These are phyloP conservation scores for Alcis repandata DNA, from an alignment of 2,888 invertebrate species.

Conservation along the genomic window DNA sequence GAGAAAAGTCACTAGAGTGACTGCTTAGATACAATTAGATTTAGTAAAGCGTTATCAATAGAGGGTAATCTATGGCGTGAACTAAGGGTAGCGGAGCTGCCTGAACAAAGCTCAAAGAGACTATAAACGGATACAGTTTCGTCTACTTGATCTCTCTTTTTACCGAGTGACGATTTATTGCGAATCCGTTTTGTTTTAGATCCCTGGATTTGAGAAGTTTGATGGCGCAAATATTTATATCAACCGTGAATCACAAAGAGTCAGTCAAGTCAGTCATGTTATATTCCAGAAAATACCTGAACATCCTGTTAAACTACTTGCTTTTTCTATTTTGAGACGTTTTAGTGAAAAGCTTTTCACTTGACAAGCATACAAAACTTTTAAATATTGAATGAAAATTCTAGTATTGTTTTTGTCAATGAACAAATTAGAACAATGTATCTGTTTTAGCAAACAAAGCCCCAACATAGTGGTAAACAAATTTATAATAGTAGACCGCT, in stretches of 20 bases:
- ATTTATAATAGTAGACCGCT: constrained; percentile 14
- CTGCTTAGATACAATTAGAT: too few species aligned
- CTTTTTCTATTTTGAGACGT: too few species aligned
- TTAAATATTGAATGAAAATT: too few species aligned
- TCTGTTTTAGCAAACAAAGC: not conserved
- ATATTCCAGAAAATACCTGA: too few species aligned
- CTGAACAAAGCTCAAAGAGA: constrained; percentile 43
- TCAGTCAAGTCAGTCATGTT: not conserved
- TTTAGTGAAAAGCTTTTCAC: too few species aligned
- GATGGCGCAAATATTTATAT: not conserved
- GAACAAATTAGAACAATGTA: too few species aligned
- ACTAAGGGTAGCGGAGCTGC: constrained; percentile 26
- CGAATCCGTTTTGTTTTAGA: constrained; percentile 40
- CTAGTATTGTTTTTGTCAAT: too few species aligned
- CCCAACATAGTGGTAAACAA: not conserved
- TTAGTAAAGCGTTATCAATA: too few species aligned
- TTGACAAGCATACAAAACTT: too few species aligned
- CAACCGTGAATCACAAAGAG: not conserved
- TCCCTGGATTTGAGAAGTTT: constrained; percentile 20
- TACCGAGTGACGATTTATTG: constrained; percentile 57
- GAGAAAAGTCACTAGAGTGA: too few species aligned
- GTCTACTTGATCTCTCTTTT: constrained; percentile 56
- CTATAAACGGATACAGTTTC: constrained; percentile 60
- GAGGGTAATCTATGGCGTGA: too few species aligned
- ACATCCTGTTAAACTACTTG: too few species aligned